Percentiles rank a stretch among this genome's conserved stretches.
Conservation (phyloP, 2,797 vertebrate genomes). For the Platyrinchus mystaceus region DNA sequence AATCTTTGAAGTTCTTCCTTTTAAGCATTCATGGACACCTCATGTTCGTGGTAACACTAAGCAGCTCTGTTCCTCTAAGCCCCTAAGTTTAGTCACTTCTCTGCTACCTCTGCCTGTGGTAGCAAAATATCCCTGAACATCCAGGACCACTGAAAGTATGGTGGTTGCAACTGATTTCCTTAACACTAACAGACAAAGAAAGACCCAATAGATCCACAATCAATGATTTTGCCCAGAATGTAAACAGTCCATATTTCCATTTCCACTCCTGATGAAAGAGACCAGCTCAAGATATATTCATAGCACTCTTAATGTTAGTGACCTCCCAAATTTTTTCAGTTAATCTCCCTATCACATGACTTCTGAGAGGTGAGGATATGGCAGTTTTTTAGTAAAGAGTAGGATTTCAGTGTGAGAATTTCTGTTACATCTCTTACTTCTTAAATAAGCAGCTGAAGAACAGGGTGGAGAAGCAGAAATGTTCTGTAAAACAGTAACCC, state of each 20-base stretch:
- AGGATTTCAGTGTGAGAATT: background rate
- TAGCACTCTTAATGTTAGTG: background rate
- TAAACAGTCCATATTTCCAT: background rate
- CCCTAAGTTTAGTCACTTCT: background rate
- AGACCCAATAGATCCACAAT: background rate
- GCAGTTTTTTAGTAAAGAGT: background rate
- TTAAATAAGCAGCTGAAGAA: background rate
- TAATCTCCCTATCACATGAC: background rate
- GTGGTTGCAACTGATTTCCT: background rate
- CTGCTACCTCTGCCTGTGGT: no score
- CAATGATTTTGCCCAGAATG: background rate
- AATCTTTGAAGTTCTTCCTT: background rate
- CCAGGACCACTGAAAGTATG: background rate
- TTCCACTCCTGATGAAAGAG: background rate
- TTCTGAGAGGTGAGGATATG: background rate
- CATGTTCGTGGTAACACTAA: background rate
- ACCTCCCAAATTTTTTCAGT: background rate
- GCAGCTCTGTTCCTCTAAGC: background rate
- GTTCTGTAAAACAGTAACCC: background rate
- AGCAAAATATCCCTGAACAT: background rate
- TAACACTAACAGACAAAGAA: background rate
- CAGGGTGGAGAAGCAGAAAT: background rate
- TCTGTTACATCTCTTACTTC: background rate
- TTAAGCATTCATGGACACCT: background rate
- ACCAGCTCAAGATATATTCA: background rate